Conservation (phyloP, 2,888 invertebrate species). For the Cosmorhoe ocellata region DNA sequence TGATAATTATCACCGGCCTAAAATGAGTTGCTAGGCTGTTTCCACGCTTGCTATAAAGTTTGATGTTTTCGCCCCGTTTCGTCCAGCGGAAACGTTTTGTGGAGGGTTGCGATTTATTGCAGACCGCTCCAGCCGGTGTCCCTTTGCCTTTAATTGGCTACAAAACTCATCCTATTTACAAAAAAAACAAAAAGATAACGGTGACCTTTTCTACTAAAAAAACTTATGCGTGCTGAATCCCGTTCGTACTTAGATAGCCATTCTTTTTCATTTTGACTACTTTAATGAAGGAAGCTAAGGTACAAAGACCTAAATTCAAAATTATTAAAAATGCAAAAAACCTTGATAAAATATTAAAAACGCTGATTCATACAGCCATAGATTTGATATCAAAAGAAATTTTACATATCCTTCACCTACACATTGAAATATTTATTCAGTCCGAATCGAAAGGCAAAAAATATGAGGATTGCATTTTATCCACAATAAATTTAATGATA, state of each 20-base stretch:
- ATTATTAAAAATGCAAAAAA: slow-evolving; percentile 19
- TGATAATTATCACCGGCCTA: slow-evolving; percentile 28
- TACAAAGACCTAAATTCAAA: too few species aligned
- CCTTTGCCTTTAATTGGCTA: slow-evolving; percentile 78
- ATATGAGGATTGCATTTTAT: slow-evolving; percentile 78
- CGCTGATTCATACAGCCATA: slow-evolving; percentile 31
- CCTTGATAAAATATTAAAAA: slow-evolving; percentile 18
- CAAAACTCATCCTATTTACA: slow-evolving; percentile 76
- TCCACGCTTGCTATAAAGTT: slow-evolving; percentile 20
- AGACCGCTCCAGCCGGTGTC: slow-evolving; percentile 64
- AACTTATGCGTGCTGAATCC: slow-evolving; percentile 33
- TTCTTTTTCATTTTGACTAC: neutral
- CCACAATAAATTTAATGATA: slow-evolving; percentile 82
- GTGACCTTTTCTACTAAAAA: slow-evolving; percentile 43
- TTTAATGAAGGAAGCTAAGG: too few species aligned
- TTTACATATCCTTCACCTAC: slow-evolving; percentile 34
- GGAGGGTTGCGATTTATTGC: slow-evolving; percentile 80
- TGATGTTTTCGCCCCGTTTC: slow-evolving; percentile 20
- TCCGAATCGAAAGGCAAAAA: slow-evolving; percentile 66
- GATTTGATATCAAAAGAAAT: slow-evolving; percentile 31
- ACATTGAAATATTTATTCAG: slow-evolving; percentile 44
- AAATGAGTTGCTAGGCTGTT: slow-evolving; percentile 21
- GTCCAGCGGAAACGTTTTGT: slow-evolving; percentile 65
- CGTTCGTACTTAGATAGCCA: neutral
- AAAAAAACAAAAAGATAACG: slow-evolving; percentile 64